Percentiles rank a stretch among this genome's conserved stretches.
Conservation (phyloP, 2,888 invertebrate genomes). For the Galerucella nymphaeae region DNA sequence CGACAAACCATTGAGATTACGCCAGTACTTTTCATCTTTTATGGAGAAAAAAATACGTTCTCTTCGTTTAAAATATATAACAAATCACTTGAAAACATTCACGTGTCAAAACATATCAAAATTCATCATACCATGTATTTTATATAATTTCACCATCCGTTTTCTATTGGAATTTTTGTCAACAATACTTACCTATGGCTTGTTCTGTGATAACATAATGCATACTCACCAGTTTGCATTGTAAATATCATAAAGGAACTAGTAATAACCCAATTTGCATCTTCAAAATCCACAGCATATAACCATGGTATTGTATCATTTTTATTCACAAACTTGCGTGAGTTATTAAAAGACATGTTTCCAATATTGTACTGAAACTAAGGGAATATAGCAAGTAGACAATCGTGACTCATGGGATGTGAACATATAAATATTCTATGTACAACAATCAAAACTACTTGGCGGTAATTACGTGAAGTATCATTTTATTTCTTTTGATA, state of each 20-base stretch:
- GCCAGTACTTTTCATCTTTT: too few relatives aligned
- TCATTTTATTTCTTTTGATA: too few relatives aligned
- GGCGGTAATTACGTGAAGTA: not conserved
- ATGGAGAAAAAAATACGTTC: too few relatives aligned
- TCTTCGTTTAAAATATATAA: too few relatives aligned
- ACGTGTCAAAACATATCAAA: too few relatives aligned
- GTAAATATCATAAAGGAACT: conserved; percentile 92
- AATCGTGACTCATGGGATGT: conserved; percentile 4
- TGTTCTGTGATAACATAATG: not conserved
- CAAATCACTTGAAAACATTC: too few relatives aligned
- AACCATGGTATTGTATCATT: conserved; percentile 51
- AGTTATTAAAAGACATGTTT: not conserved
- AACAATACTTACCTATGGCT: too few relatives aligned
- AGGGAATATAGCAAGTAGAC: not conserved
- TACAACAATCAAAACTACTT: not conserved
- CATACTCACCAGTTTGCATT: conserved; percentile 84
- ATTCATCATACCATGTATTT: too few relatives aligned
- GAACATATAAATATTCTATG: conserved; percentile 14
- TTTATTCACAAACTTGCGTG: not conserved
- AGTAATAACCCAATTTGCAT: conserved; percentile 90
- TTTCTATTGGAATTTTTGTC: too few relatives aligned
- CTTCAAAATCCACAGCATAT: conserved; percentile 78
- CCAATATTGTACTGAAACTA: not conserved
- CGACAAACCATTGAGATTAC: too few relatives aligned
- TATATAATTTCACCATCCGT: too few relatives aligned